A percentile compares a stretch with the other conserved stretches of the same genome.
Conservation (phyloP, 2,888 invertebrate species). For the Limnephilus rhombicus region DNA sequence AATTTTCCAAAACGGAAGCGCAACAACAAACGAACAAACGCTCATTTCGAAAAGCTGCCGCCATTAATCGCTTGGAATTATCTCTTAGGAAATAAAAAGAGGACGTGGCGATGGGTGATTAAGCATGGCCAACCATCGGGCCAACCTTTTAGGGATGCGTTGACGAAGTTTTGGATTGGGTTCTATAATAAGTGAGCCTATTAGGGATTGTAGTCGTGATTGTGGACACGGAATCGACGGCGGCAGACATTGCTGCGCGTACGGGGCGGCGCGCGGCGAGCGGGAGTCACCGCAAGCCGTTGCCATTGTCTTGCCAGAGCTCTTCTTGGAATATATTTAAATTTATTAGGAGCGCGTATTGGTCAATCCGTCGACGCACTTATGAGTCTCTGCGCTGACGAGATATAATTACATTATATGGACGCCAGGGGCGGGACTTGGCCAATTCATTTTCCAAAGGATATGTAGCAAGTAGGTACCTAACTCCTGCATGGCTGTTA, state of each 20-base stretch:
- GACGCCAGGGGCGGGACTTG: not conserved
- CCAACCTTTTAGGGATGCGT: conserved; percentile 22
- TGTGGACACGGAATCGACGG: conserved; percentile 17
- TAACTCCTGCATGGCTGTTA: too few species aligned
- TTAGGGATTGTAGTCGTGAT: conserved; percentile 1
- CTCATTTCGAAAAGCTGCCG: conserved; percentile 27
- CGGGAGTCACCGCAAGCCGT: conserved; percentile 44
- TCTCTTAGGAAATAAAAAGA: conserved; percentile 8
- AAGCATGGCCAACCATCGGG: not conserved
- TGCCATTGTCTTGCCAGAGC: conserved; percentile 62
- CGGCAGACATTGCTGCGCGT: conserved; percentile 62
- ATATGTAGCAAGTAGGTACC: not conserved
- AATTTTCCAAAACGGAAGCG: conserved; percentile 6
- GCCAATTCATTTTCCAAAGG: not conserved
- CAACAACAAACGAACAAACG: not conserved
- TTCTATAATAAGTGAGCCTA: not conserved
- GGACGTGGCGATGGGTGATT: conserved; percentile 30
- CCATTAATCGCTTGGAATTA: conserved; percentile 25
- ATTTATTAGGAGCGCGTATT: conserved; percentile 62
- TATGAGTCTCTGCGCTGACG: conserved; percentile 17
- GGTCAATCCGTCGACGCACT: conserved; percentile 59
- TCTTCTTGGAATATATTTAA: conserved; percentile 64
- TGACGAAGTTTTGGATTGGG: conserved; percentile 15
- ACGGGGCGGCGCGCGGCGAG: conserved; percentile 25
- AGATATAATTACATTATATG: conserved; percentile 7